Evolutionary conservation across 2,797 vertebrate genomes (phyloP).

Genomic region (Sylvia borin): DNA sequence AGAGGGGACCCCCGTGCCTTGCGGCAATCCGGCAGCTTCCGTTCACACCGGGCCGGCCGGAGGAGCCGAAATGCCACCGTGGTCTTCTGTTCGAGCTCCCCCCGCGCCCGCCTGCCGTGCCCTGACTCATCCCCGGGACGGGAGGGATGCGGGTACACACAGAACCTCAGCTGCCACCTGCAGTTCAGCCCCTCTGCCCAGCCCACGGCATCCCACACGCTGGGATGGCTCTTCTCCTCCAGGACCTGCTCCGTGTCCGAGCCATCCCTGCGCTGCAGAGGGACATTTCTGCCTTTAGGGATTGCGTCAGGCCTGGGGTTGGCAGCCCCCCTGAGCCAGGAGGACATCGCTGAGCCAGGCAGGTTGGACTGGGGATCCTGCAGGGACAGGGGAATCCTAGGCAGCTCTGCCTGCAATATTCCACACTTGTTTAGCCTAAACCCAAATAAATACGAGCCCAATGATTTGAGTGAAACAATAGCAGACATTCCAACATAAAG

Average conservation of each 20-base stretch:
- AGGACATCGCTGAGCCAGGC: accelerated
- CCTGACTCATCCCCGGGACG: background rate
- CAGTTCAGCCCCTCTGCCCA: background rate
- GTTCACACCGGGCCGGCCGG: background rate
- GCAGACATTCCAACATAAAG: background rate
- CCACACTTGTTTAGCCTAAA: background rate
- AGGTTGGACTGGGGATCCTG: background rate
- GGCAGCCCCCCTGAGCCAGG: background rate
- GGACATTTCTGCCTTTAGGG: background rate
- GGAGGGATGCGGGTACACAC: background rate
- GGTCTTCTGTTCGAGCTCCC: background rate
- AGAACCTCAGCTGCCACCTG: background rate
- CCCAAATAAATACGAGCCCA: background rate
- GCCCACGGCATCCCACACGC: accelerated
- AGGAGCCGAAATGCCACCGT: background rate
- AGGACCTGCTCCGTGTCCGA: background rate
- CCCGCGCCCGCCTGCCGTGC: background rate
- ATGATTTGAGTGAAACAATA: background rate
- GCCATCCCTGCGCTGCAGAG: background rate
- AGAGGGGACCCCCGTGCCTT: background rate
- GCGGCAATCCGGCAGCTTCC: background rate
- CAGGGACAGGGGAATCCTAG: background rate
- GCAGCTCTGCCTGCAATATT: background rate
- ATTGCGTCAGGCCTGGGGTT: background rate
- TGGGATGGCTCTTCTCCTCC: background rate